These are phyloP conservation scores for Collichthys lucidus DNA, from an alignment of 2,113 vertebrate genomes.

Conservation along the genomic window DNA sequence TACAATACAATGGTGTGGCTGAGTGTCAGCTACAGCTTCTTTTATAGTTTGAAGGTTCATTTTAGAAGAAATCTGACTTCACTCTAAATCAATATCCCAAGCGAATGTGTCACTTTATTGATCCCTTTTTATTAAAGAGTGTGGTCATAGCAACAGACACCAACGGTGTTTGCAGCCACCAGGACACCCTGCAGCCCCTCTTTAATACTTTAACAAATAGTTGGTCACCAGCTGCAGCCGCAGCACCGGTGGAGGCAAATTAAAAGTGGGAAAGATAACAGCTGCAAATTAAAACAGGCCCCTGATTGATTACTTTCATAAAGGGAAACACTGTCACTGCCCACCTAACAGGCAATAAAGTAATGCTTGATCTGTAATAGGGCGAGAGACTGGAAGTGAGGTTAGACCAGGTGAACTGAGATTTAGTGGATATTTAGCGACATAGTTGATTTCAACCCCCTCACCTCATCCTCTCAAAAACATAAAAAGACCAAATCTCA, in stretches of 20 bases:
- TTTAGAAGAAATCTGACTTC: neutral
- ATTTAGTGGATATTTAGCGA: too few relatives aligned
- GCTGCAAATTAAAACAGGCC: slow-evolving; percentile 66
- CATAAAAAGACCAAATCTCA: too few relatives aligned
- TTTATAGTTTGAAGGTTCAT: neutral
- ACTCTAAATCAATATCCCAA: neutral
- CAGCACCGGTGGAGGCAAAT: slow-evolving; percentile 51
- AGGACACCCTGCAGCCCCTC: slow-evolving; percentile 4
- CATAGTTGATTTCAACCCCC: too few relatives aligned
- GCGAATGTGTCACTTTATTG: neutral
- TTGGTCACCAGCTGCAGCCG: slow-evolving; percentile 53
- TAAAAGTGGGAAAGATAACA: slow-evolving; percentile 63
- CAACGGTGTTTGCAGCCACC: neutral
- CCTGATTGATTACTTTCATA: slow-evolving; percentile 69
- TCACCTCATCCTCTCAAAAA: too few relatives aligned
- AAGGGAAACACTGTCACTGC: slow-evolving; percentile 20
- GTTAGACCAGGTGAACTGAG: slow-evolving; percentile 8
- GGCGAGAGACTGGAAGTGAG: neutral
- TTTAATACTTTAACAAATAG: slow-evolving; percentile 25
- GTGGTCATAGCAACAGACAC: slow-evolving; percentile 7
- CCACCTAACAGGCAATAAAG: slow-evolving; percentile 26
- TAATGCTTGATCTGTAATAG: slow-evolving; percentile 1
- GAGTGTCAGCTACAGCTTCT: neutral
- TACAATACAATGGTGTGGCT: too few relatives aligned
- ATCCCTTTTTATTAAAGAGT: neutral